A percentile compares a stretch with the other conserved stretches of the same genome.
phyloP scores from a whole-genome alignment of 2,797 vertebrate genomes.

The Nothura maculosa region DNA sequence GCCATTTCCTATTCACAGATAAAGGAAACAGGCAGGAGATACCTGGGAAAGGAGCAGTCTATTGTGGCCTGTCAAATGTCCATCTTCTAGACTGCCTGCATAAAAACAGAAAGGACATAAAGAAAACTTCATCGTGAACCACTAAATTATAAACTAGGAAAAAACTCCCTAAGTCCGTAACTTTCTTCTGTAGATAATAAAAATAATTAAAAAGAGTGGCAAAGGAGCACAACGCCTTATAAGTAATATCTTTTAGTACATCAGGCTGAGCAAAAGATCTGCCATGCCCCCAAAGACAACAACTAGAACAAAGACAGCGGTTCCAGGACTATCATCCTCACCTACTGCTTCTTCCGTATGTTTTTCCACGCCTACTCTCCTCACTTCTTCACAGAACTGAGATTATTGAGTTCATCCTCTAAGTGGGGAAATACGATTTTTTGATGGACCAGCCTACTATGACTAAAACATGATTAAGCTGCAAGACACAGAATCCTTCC shows the following conservation, averaged over 20 bases:
- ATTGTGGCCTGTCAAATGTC: constrained; percentile 83
- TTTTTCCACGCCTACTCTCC: not conserved
- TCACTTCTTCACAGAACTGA: not conserved
- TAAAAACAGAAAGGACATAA: constrained; percentile 77
- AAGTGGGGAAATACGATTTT: not conserved
- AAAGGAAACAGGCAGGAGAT: constrained; percentile 86
- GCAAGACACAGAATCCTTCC: not conserved
- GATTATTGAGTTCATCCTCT: not conserved
- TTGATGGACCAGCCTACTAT: not conserved
- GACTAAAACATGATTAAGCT: not conserved
- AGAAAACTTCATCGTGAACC: constrained; percentile 67
- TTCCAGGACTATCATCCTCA: not conserved
- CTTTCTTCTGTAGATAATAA: constrained; percentile 25
- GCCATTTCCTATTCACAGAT: constrained; percentile 89
- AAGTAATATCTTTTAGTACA: not conserved
- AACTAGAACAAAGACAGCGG: constrained; percentile 25
- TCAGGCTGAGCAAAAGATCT: constrained; percentile 19
- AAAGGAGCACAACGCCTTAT: not conserved
- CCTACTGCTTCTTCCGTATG: not conserved
- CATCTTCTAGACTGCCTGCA: constrained; percentile 76
- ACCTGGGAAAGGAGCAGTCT: constrained; percentile 91
- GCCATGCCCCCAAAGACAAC: not conserved
- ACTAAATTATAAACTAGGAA: constrained; percentile 69
- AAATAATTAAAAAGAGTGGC: not conserved
- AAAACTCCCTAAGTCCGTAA: constrained; percentile 57